Evolutionary conservation across 2,113 vertebrate genomes (phyloP).

Genomic region (Tursiops truncatus): DNA sequence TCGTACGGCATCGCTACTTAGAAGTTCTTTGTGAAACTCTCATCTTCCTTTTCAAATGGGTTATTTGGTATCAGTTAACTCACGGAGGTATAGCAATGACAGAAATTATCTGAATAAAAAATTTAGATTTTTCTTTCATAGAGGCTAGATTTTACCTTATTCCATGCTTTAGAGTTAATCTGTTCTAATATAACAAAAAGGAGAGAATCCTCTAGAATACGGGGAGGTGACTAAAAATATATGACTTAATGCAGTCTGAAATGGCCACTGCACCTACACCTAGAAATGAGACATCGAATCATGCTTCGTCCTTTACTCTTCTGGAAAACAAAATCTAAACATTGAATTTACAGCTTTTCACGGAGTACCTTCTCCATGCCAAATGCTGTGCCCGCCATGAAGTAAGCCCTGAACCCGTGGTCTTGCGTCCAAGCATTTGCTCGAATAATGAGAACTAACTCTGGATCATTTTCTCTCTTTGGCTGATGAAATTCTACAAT

Average conservation of each 20-base stretch:
- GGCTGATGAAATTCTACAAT: constrained; percentile 27
- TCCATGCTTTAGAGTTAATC: background rate
- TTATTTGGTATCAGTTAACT: background rate
- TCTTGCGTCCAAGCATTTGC: background rate
- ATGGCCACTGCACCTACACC: background rate
- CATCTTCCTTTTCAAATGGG: background rate
- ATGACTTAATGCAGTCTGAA: background rate
- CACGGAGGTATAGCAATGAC: background rate
- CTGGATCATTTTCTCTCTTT: constrained; percentile 19
- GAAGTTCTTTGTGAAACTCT: background rate
- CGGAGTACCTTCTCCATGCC: background rate
- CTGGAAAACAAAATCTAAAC: background rate
- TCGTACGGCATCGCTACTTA: no score
- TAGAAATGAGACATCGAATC: background rate
- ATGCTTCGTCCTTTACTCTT: background rate
- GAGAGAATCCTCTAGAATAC: background rate
- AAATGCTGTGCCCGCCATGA: background rate
- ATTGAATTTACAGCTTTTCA: background rate
- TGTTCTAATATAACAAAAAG: background rate
- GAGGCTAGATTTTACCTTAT: background rate
- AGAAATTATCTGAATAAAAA: background rate
- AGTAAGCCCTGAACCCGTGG: background rate
- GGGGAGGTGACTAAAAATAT: background rate
- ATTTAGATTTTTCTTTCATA: background rate
- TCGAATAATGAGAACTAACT: background rate